Percentiles rank a stretch among this genome's conserved stretches.
Conservation (phyloP, 2,888 invertebrate genomes). For the Pollenia labialis region DNA sequence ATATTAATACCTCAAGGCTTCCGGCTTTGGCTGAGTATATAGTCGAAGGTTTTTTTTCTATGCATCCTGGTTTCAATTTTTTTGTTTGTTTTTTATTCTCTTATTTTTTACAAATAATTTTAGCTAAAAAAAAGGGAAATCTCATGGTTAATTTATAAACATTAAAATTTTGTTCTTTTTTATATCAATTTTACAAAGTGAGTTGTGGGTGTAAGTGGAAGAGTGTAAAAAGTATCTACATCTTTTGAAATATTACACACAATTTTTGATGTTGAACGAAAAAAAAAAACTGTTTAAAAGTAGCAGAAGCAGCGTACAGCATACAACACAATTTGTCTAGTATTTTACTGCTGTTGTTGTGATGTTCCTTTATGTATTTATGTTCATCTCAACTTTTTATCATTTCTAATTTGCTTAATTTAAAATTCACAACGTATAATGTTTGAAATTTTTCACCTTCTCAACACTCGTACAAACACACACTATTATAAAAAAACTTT, state of each 20-base stretch:
- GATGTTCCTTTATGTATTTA: conserved; percentile 43
- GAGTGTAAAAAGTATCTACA: conserved; percentile 25
- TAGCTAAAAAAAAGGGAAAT: conserved; percentile 64
- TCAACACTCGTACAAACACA: conserved; percentile 50
- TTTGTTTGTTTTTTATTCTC: conserved; percentile 3
- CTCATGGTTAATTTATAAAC: conserved; percentile 75
- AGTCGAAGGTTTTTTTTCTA: conserved; percentile 31
- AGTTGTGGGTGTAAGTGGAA: neutral
- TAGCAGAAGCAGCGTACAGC: neutral
- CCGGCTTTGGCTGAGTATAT: conserved; percentile 33
- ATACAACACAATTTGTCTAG: conserved; percentile 67
- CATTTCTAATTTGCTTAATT: conserved; percentile 73
- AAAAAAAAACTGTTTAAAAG: neutral
- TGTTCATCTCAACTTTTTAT: conserved; percentile 69
- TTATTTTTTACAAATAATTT: conserved; percentile 58
- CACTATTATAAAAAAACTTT: neutral
- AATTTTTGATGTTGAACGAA: conserved; percentile 57
- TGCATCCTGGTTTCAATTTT: conserved; percentile 1
- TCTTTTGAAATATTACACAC: conserved; percentile 69
- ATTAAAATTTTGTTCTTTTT: conserved; percentile 64
- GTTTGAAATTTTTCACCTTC: conserved; percentile 71
- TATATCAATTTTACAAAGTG: neutral
- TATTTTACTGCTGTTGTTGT: conserved; percentile 21
- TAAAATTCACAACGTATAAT: conserved; percentile 73
- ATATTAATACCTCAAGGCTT: conserved; percentile 67